Base-by-base conservation (phyloP, 2,888 invertebrate species). In the Thumatha senex region DNA sequence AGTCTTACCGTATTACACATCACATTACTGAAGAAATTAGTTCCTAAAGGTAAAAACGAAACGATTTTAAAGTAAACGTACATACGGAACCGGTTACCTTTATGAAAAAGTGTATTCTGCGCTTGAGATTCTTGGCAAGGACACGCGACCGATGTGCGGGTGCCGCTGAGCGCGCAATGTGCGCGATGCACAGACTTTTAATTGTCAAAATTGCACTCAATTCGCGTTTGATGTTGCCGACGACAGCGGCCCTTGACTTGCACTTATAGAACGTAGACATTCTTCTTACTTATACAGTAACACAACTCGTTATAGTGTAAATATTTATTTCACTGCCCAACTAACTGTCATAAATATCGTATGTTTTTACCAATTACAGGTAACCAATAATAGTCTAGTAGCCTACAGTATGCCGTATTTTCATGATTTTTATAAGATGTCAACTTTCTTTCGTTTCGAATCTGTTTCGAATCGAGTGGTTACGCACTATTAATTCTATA, bases 181-280 rank as follows among this genome's bases (percentile, higher is more conserved):
- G 74, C 72, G 81, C 83, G 76, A 89, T 86, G 82, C 80, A 72
- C 76, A 80, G 86, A 80, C 76, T 84, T 90, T 90, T 90, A 90
- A 91, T 90, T 89, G 89, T 88, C 88, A 83, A 87, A 89, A 89
- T 87, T 85, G 83, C 84, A 75, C 80, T 57, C 61, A 67, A 63
- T 64, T 56, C 67, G 61, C 71, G 69, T 88, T 89, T 89, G 84
- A 86, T 67, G 69, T 74, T 62, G 82, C 89, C 87, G 88, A 72
- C 79, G n/a, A 40, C 39, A 33, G 15, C 14, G 34, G 39, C 29
- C 38, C 35, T 18, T 38, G 36, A 40, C 24, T 40, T 48, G 36
- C 36, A 45, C 48, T 45, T 51, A 43, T 48, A 31, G 44, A 29
- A 40, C 48, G 24, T 40, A 43, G n/a, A 51, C 39, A 51, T 47